Conservation (phyloP, 2,113 vertebrate species). For the Centropristis striata region DNA sequence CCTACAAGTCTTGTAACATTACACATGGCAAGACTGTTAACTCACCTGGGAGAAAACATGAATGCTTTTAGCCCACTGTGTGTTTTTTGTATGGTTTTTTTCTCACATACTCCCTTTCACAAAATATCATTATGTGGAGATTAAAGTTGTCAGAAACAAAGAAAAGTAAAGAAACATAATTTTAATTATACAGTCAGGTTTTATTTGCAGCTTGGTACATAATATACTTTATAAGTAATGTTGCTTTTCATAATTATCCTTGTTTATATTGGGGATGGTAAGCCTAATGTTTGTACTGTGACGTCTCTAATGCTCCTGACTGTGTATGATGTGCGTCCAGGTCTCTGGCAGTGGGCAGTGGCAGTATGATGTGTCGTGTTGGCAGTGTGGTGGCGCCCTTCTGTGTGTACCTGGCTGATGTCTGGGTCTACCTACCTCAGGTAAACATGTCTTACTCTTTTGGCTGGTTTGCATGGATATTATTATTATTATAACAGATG, state of each 20-base stretch:
- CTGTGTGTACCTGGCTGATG: conserved; percentile 87
- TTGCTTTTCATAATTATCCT: not conserved
- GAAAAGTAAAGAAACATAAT: no score
- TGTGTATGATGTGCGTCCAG: conserved; percentile 71
- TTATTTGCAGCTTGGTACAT: no score
- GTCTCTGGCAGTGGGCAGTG: conserved; percentile 92
- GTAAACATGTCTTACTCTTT: conserved; percentile 67
- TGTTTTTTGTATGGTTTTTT: no score
- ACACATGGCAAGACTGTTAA: no score
- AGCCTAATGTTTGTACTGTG: not conserved
- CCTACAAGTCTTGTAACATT: no score
- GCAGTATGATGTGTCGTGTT: conserved; percentile 93
- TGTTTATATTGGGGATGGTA: not conserved
- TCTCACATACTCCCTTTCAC: no score
- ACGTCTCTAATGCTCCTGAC: not conserved
- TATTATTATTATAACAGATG: not conserved
- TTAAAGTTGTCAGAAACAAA: no score
- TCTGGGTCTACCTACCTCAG: conserved; percentile 93
- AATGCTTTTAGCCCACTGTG: no score
- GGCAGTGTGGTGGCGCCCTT: conserved; percentile 92
- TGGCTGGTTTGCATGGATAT: not conserved
- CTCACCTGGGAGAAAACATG: no score
- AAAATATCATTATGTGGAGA: no score
- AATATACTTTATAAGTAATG: not conserved
- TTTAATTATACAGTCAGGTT: no score